Evolutionary conservation across 2,113 vertebrate species (phyloP).

Genomic region (Crocuta crocuta): DNA sequence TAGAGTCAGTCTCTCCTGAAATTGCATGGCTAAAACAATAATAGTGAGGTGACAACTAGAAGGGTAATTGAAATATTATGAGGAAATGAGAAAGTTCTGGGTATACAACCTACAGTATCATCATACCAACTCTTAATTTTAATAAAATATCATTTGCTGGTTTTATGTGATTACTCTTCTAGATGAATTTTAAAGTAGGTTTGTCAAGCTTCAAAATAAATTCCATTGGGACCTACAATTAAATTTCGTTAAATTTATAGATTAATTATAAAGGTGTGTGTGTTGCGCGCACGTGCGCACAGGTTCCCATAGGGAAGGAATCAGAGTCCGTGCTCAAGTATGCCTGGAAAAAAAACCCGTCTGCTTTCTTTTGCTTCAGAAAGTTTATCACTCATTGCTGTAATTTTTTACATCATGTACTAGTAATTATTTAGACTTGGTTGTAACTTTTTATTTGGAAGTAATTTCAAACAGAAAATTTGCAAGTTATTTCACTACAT

Average conservation of each 20-base stretch:
- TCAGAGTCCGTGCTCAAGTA: background rate
- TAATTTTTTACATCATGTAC: background rate
- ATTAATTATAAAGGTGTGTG: background rate
- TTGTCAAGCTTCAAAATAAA: background rate
- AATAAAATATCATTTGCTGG: background rate
- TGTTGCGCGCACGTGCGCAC: accelerated
- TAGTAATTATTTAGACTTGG: background rate
- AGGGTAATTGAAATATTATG: background rate
- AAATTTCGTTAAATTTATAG: background rate
- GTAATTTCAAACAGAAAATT: background rate
- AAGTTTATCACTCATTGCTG: background rate
- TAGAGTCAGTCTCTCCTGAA: background rate
- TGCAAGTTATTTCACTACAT: background rate
- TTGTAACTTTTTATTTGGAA: slow-evolving; percentile 22
- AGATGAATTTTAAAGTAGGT: background rate
- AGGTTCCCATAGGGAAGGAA: background rate
- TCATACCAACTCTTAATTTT: background rate
- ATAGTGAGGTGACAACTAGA: background rate
- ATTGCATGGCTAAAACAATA: background rate
- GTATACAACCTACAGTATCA: background rate
- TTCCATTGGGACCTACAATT: background rate
- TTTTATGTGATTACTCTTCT: slow-evolving; percentile 33
- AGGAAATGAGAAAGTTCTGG: background rate
- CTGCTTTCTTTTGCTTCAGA: background rate
- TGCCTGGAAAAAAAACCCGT: background rate